Percentiles rank a stretch among this genome's conserved stretches.
phyloP scores from a whole-genome alignment of 2,888 invertebrate species.

The Drosophila pegasa region DNA sequence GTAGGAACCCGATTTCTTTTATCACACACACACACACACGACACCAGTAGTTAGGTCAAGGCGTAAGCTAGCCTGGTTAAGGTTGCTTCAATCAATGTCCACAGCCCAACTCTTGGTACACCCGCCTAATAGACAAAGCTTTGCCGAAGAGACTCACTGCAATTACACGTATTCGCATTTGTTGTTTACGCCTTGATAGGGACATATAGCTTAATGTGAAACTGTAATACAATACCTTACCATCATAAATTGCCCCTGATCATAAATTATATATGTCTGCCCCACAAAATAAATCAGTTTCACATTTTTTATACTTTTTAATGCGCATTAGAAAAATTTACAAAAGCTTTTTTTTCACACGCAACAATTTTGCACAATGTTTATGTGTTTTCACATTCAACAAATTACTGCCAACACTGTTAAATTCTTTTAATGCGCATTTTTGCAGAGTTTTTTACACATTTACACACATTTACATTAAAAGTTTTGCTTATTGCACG shows the following conservation, averaged over 20 bases:
- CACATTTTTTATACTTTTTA: conserved; percentile 47
- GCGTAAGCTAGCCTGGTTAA: conserved; percentile 75
- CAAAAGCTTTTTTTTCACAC: conserved; percentile 3
- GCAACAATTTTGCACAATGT: conserved; percentile 13
- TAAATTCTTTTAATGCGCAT: conserved; percentile 76
- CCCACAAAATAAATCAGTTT: conserved; percentile 53
- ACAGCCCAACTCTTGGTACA: conserved; percentile 31
- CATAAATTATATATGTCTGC: conserved; percentile 13
- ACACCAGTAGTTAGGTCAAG: conserved; percentile 66
- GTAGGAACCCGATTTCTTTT: conserved; percentile 74
- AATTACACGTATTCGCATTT: conserved; percentile 29
- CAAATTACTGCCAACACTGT: conserved; percentile 22
- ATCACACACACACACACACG: conserved; percentile 28
- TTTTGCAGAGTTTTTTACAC: conserved; percentile 32
- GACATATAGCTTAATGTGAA: conserved; percentile 53
- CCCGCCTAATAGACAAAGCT: conserved; percentile 32
- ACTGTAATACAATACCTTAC: conserved; percentile 35
- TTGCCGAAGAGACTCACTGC: conserved; percentile 30
- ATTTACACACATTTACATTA: conserved; percentile 50
- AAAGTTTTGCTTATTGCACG: conserved; percentile 70
- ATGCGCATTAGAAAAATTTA: conserved; percentile 66
- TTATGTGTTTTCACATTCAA: background rate
- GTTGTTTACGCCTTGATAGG: conserved; percentile 63
- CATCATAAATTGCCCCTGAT: conserved; percentile 27
- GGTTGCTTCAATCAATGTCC: conserved; percentile 85